A percentile compares a stretch with the other conserved stretches of the same genome.
phyloP scores from a whole-genome alignment of 2,888 invertebrate species.

The Pseudolycoriella hygida region DNA sequence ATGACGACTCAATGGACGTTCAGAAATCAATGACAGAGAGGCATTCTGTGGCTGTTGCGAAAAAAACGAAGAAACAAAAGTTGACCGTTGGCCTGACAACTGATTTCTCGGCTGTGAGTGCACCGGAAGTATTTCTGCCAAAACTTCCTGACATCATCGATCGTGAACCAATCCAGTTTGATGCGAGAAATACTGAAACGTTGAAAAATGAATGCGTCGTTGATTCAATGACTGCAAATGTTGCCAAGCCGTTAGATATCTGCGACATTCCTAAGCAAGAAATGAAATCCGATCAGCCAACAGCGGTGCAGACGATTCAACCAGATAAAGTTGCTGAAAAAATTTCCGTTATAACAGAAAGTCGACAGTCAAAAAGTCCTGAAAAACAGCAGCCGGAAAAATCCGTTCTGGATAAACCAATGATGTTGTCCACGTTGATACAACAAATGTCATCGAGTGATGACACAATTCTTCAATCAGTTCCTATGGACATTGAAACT shows the following conservation, averaged over 20 bases:
- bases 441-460: not conserved
- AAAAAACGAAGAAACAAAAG: constrained; percentile 27
- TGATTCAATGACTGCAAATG: not conserved
- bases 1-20: not conserved
- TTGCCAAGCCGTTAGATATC: not conserved
- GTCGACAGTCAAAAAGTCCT: not conserved
- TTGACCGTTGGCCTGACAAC: constrained; percentile 15
- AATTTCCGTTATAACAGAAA: constrained; percentile 6
- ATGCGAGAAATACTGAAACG: not conserved
- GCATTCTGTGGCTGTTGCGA: constrained; percentile 19
- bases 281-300: not conserved
- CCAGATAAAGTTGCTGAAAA: not conserved
- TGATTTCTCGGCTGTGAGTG: not conserved
- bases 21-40: constrained; percentile 5
- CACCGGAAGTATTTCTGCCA: not conserved
- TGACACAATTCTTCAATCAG: not conserved
- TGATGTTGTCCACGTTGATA: not conserved
- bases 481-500: constrained; percentile 3
- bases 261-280: not conserved
- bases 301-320: not conserved
- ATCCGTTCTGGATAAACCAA: not conserved
- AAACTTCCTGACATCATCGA: not conserved
- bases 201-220: not conserved
- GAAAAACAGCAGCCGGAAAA: not conserved
- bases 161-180: not conserved